phyloP scores from a whole-genome alignment of 2,113 vertebrate genomes.

The Diadophis punctatus region DNA sequence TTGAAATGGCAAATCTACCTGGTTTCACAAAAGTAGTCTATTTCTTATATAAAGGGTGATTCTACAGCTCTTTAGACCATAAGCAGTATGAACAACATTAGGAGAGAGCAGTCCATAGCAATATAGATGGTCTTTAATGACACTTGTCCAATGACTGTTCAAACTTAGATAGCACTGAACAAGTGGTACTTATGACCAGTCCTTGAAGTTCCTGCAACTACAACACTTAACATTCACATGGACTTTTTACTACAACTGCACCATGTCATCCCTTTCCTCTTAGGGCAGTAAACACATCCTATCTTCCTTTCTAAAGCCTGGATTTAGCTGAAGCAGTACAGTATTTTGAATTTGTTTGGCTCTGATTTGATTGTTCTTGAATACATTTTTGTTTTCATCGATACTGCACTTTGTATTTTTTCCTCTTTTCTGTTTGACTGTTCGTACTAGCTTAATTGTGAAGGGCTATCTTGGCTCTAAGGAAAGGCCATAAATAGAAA shows the following conservation, averaged over 20 bases:
- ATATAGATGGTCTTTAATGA: background rate
- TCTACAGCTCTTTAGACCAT: background rate
- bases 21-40: background rate
- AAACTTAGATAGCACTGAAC: background rate
- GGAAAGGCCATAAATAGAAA: background rate
- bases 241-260: background rate
- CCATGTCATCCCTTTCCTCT: background rate
- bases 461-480: background rate
- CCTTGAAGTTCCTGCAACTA: background rate
- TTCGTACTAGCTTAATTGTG: background rate
- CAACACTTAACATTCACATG: background rate
- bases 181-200: background rate
- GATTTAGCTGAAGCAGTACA: background rate
- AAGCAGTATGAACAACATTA: background rate
- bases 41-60: background rate
- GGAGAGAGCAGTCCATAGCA: background rate
- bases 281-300: background rate
- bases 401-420: background rate
- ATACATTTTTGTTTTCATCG: background rate
- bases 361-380: background rate
- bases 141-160: background rate
- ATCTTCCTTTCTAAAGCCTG: background rate
- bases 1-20: background rate
- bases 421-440: background rate
- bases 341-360: background rate